Conservation (phyloP, 2,888 invertebrate species). For the Lithophane socia region DNA sequence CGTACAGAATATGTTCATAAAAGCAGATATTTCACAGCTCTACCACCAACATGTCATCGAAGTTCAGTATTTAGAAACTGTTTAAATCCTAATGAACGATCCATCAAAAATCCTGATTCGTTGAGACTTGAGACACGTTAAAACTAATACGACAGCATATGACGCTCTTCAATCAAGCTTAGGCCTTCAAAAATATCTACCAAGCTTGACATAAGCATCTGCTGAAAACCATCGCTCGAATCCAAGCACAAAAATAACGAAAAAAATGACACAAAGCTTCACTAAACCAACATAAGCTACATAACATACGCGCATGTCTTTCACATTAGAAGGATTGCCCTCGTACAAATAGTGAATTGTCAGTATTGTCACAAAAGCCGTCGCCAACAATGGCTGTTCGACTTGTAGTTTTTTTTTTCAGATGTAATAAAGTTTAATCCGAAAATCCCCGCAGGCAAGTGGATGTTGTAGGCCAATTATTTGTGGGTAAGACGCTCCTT, state of each 20-base stretch:
- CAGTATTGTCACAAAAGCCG: conserved; percentile 71
- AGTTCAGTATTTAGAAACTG: not conserved
- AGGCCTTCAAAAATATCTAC: not conserved
- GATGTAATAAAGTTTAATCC: conserved; percentile 83
- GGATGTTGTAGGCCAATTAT: conserved; percentile 82
- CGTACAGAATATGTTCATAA: not conserved
- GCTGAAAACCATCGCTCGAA: conserved; percentile 26
- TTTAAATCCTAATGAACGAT: not conserved
- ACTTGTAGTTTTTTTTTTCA: conserved; percentile 73
- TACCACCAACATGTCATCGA: not conserved
- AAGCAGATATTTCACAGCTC: not conserved
- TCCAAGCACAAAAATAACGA: conserved; percentile 31
- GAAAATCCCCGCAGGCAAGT: conserved; percentile 83
- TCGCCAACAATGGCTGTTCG: conserved; percentile 71
- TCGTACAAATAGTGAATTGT: conserved; percentile 68
- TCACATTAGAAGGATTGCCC: conserved; percentile 67
- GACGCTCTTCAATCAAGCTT: not conserved
- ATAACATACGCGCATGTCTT: conserved; percentile 32
- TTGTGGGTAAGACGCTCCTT: conserved; percentile 76
- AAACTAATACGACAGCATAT: not conserved
- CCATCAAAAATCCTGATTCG: not conserved
- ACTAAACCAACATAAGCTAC: conserved; percentile 23
- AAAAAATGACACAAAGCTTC: conserved; percentile 44
- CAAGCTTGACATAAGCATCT: conserved; percentile 6
- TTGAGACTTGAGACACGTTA: too few species aligned